Evolutionary conservation across 2,888 invertebrate species (phyloP).

Genomic region (Drosophila formosana): DNA sequence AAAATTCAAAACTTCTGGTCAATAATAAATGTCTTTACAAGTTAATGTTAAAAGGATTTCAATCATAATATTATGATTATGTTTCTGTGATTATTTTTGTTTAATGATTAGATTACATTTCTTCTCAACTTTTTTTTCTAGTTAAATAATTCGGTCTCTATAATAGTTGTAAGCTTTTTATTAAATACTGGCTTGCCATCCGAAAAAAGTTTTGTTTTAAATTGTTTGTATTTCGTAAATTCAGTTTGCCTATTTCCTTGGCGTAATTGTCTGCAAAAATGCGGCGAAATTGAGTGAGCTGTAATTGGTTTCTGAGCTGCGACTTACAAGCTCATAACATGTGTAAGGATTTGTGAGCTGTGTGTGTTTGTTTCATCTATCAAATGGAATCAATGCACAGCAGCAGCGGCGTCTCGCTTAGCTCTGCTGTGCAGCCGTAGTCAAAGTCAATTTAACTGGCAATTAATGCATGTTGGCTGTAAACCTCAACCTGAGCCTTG

Average conservation of each 20-base stretch:
- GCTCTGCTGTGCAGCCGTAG: slow-evolving; percentile 15
- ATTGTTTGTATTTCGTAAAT: neutral
- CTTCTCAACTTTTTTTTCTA: too few species aligned
- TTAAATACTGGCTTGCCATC: too few species aligned
- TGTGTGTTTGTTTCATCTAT: slow-evolving; percentile 18
- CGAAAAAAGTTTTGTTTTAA: too few species aligned
- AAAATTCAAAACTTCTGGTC: too few species aligned
- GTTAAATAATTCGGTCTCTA: too few species aligned
- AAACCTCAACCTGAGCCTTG: slow-evolving; percentile 23
- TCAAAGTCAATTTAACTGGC: slow-evolving; percentile 83
- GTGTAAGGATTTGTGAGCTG: slow-evolving; percentile 15
- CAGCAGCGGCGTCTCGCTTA: neutral
- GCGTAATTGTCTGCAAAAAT: slow-evolving; percentile 3
- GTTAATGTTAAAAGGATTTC: too few species aligned
- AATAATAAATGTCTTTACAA: too few species aligned
- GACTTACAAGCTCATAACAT: slow-evolving; percentile 24
- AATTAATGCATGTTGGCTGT: slow-evolving; percentile 78
- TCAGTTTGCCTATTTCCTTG: neutral
- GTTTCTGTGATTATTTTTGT: too few species aligned
- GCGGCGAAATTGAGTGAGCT: slow-evolving; percentile 5
- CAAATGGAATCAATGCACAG: slow-evolving; percentile 50
- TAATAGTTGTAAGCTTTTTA: too few species aligned
- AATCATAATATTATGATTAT: too few species aligned
- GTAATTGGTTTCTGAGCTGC: slow-evolving; percentile 17
- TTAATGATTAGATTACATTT: too few species aligned